These are phyloP conservation scores for Hypena proboscidalis DNA, from an alignment of 2,888 invertebrate genomes.

Conservation along the genomic window DNA sequence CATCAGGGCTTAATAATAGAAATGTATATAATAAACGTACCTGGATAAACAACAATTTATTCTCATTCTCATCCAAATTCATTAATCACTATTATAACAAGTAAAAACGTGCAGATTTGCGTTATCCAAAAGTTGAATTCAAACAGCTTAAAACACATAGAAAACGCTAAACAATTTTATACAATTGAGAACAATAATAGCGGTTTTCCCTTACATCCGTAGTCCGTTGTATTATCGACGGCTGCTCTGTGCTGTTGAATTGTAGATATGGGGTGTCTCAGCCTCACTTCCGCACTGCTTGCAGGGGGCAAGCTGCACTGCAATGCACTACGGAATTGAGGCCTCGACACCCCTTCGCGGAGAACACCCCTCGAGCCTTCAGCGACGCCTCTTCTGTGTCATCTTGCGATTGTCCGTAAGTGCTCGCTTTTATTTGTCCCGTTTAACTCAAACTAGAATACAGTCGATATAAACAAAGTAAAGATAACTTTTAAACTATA, in stretches of 20 bases:
- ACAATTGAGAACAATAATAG: constrained; percentile 9
- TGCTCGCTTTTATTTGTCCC: constrained; percentile 35
- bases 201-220: neutral
- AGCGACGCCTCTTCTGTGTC: constrained; percentile 38
- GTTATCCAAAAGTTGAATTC: too few relatives aligned
- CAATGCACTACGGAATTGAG: constrained; percentile 99
- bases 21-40: too few relatives aligned
- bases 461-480: too few relatives aligned
- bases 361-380: constrained; percentile 38
- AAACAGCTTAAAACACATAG: too few relatives aligned
- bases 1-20: too few relatives aligned
- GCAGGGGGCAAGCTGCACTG: constrained; percentile 94
- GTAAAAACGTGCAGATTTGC: too few relatives aligned
- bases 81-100: too few relatives aligned
- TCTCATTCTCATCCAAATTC: too few relatives aligned
- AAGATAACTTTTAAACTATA: too few relatives aligned
- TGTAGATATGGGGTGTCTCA: constrained; percentile 75
- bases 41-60: too few relatives aligned
- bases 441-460: constrained; percentile 4
- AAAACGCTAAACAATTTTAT: neutral
- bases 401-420: constrained; percentile 37
- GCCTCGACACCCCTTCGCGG: constrained; percentile 84
- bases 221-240: constrained; percentile 26
- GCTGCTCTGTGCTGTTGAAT: constrained; percentile 38
- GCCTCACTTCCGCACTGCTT: constrained; percentile 98